phyloP scores from a whole-genome alignment of 2,888 invertebrate genomes.

The Diabrotica balteata region DNA sequence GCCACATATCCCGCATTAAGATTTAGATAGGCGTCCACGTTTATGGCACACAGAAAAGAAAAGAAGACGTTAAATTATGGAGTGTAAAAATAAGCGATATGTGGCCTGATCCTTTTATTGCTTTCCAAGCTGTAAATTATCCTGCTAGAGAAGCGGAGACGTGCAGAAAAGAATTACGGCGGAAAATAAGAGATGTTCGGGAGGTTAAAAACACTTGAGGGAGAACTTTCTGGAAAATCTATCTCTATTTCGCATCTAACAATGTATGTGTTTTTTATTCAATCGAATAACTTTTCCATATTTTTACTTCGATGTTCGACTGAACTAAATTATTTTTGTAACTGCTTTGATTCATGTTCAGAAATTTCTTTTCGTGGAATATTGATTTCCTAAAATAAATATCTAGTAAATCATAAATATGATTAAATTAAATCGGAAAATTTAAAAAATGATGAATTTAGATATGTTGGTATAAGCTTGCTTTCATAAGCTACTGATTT shows the following conservation, averaged over 20 bases:
- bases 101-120: slow-evolving; percentile 58
- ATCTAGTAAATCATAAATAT: no score
- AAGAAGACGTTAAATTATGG: slow-evolving; percentile 55
- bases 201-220: slow-evolving; percentile 40
- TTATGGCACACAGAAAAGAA: slow-evolving; percentile 43
- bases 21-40: slow-evolving; percentile 50
- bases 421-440: no score
- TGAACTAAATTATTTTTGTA: no score
- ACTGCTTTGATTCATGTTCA: no score
- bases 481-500: no score
- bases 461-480: no score
- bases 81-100: slow-evolving; percentile 59
- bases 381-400: no score
- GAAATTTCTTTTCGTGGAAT: no score
- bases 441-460: no score
- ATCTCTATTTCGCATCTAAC: slow-evolving; percentile 21
- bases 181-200: slow-evolving; percentile 40
- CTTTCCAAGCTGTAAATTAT: slow-evolving; percentile 54
- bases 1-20: slow-evolving; percentile 56
- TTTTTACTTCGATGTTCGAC: no score
- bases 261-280: slow-evolving; percentile 18
- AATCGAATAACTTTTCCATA: slow-evolving; percentile 2
- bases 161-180: slow-evolving; percentile 45
- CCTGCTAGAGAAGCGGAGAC: slow-evolving; percentile 40
- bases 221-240: slow-evolving; percentile 28